Base-by-base conservation (phyloP, 2,797 vertebrate genomes). In the Neosalanx taihuensis region DNA sequence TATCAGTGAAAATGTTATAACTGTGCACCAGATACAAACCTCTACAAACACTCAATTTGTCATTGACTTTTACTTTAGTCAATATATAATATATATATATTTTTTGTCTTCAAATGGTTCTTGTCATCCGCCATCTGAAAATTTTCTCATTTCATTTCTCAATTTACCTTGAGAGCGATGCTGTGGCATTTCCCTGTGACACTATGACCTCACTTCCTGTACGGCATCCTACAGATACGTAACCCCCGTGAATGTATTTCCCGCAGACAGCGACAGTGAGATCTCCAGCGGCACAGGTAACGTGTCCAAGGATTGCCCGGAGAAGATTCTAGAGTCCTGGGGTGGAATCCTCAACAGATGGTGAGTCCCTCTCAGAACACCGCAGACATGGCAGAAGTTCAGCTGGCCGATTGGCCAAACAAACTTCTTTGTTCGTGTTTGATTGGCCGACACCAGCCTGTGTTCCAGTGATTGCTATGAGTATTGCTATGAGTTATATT, bases 241-340 rank as follows among this genome's bases (percentile, higher is more conserved):
- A 26, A 20, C 59, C 18, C 23, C 23, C 23, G 12, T 3, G 2
- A 9, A 41, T 41, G 41, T 41, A 41, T 65, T 18, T 64, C 23
- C 59, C 76, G 35, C 89, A 99, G 98, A 98, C 35, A 99, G 97
- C 60, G 98, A 99, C 90, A 98, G 93, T 79, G 97, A 99, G 86
- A 95, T 99, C 75, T 97, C 95, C 79, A 99, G 98, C 84, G 98
- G 98, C 75, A 97, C 96, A n/a, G 98, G 98, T 41, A 96, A 98
- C 53, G 98, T 99, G 80, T 99, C 98, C 74, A 99, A 98, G 90
- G 98, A 99, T 79, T 99, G 98, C 89, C 95, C 98, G 9, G 96
- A 99, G 92, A 98, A 98, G 90, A 98, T 98, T 78, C 86, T 99
- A 53, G 97, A 96, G 89, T 97, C 95, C 81, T 99, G 98, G 98